Percentiles rank a stretch among this genome's conserved stretches.
phyloP scores from a whole-genome alignment of 2,113 vertebrate species.

The Anolis sagrei region DNA sequence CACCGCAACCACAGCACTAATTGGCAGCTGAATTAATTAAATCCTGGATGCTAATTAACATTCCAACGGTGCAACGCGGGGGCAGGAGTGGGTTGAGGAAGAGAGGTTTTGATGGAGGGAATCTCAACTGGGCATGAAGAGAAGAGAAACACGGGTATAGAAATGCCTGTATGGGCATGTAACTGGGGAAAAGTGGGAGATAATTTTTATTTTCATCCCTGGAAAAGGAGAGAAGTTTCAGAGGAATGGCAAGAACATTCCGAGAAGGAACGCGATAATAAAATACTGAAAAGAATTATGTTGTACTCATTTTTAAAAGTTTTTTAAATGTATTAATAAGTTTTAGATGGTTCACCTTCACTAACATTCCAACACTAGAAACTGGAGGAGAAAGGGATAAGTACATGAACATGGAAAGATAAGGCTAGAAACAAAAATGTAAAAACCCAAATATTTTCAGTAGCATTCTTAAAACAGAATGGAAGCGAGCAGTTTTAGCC shows the following conservation, averaged over 20 bases:
- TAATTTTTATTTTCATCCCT: rapidly evolving
- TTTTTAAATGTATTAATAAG: neutral
- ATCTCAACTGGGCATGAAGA: neutral
- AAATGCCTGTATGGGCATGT: neutral
- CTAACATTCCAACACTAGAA: neutral
- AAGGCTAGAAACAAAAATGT: neutral
- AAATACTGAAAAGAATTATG: neutral
- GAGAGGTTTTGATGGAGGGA: neutral
- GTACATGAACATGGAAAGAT: too few relatives aligned
- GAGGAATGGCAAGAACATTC: neutral
- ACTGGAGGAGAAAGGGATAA: neutral
- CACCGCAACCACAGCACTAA: slow-evolving; percentile 65
- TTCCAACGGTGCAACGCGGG: slow-evolving; percentile 70
- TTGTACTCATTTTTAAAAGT: neutral
- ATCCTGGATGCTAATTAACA: slow-evolving; percentile 73
- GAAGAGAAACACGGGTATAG: neutral
- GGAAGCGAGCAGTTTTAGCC: too few relatives aligned
- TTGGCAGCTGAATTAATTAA: slow-evolving; percentile 77
- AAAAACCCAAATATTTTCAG: neutral
- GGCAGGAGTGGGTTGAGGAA: slow-evolving; percentile 24
- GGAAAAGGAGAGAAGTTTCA: neutral
- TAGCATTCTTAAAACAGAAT: too few relatives aligned
- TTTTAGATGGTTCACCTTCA: too few relatives aligned
- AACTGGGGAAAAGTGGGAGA: too few relatives aligned
- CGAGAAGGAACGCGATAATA: neutral